Evolutionary conservation across 2,888 invertebrate genomes (phyloP), one percentile per base, ranked within the genome.

Genomic region (Lottia gigantea): DNA sequence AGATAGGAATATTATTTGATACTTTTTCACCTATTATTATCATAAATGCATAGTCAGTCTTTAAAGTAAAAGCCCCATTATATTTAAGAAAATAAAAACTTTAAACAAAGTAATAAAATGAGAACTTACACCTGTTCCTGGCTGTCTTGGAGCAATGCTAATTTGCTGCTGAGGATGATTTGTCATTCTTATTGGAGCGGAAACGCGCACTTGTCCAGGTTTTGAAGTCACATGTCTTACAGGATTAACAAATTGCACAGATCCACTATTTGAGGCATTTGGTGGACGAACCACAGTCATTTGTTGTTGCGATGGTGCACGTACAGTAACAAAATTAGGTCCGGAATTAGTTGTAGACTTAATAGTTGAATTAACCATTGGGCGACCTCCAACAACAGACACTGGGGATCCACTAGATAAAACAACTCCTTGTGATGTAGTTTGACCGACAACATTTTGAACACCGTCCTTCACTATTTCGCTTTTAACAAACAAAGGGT

Each of bases 61-160:
- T 31, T 31, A 2, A 31, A 31, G 6, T 31, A 31, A 31, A 31
- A 31, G 31, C 31, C 2, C 6, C 31, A 31, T 31, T 31, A 31
- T 31, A 31, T 31, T n/a, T n/a, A n/a, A n/a, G n/a, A n/a, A n/a
- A 8, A 40, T 40, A 40, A 40, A 40, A 40, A 40, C 6, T 2
- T 3, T 31, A 31, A 31, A 31, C 31, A 6, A 40, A 40, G 11
- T 8, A 40, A 40, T 40, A 40, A 40, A 40, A 40, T 40, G 6
- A n/a, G 6, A 61, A 75, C 77, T 78, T 76, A 80, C 80, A 46
- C 77, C 69, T 61, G 74, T 71, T 61, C 83, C 83, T 67, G 82
- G 83, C 71, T 78, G 78, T 70, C 85, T 74, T 66, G 85, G 85
- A 62, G 85, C 85, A 64, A 85, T 83, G 73, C 76, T 81, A 62